These are phyloP conservation scores for Drosophila villosipedis DNA, from an alignment of 2,888 invertebrate species.

Conservation along the genomic window DNA sequence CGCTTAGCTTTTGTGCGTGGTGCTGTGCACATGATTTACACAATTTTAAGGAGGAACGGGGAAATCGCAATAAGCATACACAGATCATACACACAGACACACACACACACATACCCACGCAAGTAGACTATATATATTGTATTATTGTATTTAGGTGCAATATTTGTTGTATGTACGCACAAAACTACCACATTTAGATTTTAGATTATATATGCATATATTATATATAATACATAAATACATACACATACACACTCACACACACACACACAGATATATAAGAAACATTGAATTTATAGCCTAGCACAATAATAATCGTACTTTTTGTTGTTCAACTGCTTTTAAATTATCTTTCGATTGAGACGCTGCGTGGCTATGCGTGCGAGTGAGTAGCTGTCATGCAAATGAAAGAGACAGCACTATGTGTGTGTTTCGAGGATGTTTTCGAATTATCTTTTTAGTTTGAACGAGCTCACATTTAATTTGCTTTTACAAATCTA, in stretches of 20 bases:
- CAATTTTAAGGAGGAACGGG: background rate
- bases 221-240: constrained; percentile 75
- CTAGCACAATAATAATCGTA: constrained; percentile 27
- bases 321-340: constrained; percentile 9
- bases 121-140: constrained; percentile 8
- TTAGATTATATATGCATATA: constrained; percentile 14
- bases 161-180: constrained; percentile 18
- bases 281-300: constrained; percentile 60
- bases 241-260: constrained; percentile 48
- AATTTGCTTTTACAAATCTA: constrained; percentile 8
- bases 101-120: background rate
- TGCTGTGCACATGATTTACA: constrained; percentile 10
- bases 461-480: background rate
- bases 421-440: constrained; percentile 19
- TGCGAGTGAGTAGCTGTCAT: constrained; percentile 24
- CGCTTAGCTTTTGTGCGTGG: constrained; percentile 48
- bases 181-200: constrained; percentile 39
- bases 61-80: background rate
- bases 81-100: background rate
- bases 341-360: constrained; percentile 2
- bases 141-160: constrained; percentile 3
- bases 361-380: constrained; percentile 31
- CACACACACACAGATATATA: constrained; percentile 60
- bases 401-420: constrained; percentile 37
- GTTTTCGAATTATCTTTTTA: background rate